Percentiles rank a stretch among this genome's conserved stretches.
These are phyloP conservation scores for Hirudinaria manillensis DNA, from an alignment of 2,888 invertebrate species.

Conservation along the genomic window DNA sequence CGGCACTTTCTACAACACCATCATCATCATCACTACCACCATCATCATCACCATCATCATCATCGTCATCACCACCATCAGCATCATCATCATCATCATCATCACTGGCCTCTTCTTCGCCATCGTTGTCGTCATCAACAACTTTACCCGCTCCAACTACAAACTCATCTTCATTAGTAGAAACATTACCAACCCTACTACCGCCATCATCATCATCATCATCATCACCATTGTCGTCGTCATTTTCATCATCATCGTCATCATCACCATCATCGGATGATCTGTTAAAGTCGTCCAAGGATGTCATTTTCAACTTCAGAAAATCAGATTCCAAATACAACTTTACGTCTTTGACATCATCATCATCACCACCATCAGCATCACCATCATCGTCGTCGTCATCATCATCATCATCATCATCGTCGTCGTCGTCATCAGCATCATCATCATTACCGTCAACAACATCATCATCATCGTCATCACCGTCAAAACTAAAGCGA, in stretches of 20 bases:
- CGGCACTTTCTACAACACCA: constrained; percentile 14
- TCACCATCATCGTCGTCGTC: neutral
- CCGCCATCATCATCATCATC: constrained; percentile 23
- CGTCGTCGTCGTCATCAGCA: neutral
- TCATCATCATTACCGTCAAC: neutral
- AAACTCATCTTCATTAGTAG: constrained; percentile 23
- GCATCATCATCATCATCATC: constrained; percentile 17
- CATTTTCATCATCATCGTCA: neutral
- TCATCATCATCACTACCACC: neutral
- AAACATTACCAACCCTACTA: constrained; percentile 9
- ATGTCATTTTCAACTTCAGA: no score
- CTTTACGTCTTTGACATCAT: neutral
- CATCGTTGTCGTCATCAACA: constrained; percentile 28
- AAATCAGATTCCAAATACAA: no score
- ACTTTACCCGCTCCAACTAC: constrained; percentile 26
- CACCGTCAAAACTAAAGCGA: neutral
- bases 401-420: neutral
- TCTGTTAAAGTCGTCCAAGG: neutral
- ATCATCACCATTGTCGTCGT: constrained; percentile 4
- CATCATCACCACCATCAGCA: neutral
- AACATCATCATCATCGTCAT: neutral
- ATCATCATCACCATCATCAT: neutral
- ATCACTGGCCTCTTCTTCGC: constrained; percentile 26
- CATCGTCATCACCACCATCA: constrained; percentile 13
- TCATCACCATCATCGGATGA: neutral